Evolutionary conservation across 2,797 vertebrate species (phyloP), one percentile per base, ranked within the genome.

Genomic region (Anguilla obscura): DNA sequence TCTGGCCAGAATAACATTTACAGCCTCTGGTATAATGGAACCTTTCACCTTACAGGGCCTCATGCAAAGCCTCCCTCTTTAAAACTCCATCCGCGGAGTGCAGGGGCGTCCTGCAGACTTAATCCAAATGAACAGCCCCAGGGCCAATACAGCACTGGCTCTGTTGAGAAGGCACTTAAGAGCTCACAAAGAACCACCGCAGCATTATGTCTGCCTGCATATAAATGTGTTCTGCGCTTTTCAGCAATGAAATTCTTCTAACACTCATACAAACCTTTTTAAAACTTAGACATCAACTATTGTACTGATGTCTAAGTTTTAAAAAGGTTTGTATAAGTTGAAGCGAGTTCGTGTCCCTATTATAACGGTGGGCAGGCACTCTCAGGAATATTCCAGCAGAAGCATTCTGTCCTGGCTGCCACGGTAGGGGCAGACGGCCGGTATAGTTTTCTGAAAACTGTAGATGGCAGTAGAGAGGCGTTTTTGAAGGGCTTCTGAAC

Each of bases 401-500:
- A 45, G 5, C 16, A 9, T 21, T 80, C 14, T 4, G 27, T 24
- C 16, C 48, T 21, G 21, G 21, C 69, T 36, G 30, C 69, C 69
- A 16, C 40, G 74, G 5, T 40, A 5, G 16, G 0, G 74, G 3
- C 74, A 76, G 74, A 12, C 1, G 33, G 14, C 30, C 36, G 33
- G 10, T 40, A 30, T 48, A 8, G 21, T 6, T 50, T 33, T 8
- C 45, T 7, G 10, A 6, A 48, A 82, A 24, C 79, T 82, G 79
- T 45, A 82, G 79, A 82, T 82, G 79, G 79, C 79, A 82, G 79
- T 82, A 82, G 79, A 48, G 40, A 82, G 45, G 24, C n/a, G 24
- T 33, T 82, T n/a, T 50, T 80, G 27, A 50, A 45, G 33, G 5
- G 45, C 40, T 82, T 1, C 24, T 50, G 45, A 24, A 10, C 2